Evolutionary conservation across 2,888 invertebrate genomes (phyloP), one percentile per base, ranked within the genome.

Genomic region (Heteropelma amictum): DNA sequence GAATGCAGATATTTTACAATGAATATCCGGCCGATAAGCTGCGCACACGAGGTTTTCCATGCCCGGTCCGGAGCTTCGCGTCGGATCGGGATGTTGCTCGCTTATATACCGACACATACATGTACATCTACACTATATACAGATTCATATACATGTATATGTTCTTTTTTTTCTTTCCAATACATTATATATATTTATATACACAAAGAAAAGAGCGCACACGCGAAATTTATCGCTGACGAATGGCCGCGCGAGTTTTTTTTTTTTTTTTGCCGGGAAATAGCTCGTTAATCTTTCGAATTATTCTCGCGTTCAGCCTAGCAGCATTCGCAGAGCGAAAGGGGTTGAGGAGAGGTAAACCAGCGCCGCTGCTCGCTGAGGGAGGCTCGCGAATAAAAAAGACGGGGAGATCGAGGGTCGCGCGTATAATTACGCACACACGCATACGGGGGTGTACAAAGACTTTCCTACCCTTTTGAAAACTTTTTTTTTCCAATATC

Each of bases 11-110:
- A 83, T 86, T 85, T 85, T 84, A 85, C 84, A 83, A 85, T 86
- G 86, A 86, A 85, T 86, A 85, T 86, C 83, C 84, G 83, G 81
- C 83, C 83, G 85, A 85, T 86, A 86, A 84, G 84, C 85, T 77
- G 79, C n/a, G n/a, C 82, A 80, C 83, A 83, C 84, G 81, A 82
- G 80, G 76, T 80, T 72, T 61, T 76, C 72, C 69, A 72, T 61
- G 45, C 38, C 54, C 40, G 28, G 49, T 42, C 42, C 49, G 40
- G 35, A 63, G 64, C 47, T 61, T 60, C 38, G 67, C 63, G 68
- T 63, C 40, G 67, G 47, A 84, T 83, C 83, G 82, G 82, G 47
- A 67, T 67, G 54, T 67, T 56, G 82, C 83, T 79, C 76, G 63
- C 78, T 82, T 77, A 80, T 79, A 53, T 30, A 42, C 21, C 33